A percentile compares a stretch with the other conserved stretches of the same genome.
Conservation (phyloP, 2,888 invertebrate genomes). For the Leucophenga montana region DNA sequence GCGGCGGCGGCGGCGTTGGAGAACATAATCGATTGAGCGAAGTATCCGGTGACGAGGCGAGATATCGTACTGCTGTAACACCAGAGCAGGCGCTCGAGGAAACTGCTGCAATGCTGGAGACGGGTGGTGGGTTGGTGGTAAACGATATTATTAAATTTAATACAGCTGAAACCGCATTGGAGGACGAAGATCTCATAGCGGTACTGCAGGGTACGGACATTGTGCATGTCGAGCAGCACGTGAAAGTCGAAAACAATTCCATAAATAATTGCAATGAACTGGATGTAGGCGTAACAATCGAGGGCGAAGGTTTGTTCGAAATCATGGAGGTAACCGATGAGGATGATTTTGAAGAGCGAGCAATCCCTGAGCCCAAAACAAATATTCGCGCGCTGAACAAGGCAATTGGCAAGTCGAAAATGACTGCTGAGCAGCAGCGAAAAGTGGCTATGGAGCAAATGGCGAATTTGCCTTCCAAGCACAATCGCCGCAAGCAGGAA, state of each 20-base stretch:
- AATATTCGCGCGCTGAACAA: constrained; percentile 25
- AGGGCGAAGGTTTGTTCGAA: constrained; percentile 70
- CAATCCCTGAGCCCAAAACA: not conserved
- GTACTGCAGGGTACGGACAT: constrained; percentile 76
- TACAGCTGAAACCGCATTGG: constrained; percentile 39
- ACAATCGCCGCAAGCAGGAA: constrained; percentile 55
- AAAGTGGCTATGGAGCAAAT: constrained; percentile 71
- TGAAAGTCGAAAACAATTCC: not conserved
- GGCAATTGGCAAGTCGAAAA: constrained; percentile 41
- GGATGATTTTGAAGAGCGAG: constrained; percentile 47
- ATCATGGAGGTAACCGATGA: constrained; percentile 68
- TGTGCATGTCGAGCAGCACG: no score
- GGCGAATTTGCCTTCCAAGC: constrained; percentile 49
- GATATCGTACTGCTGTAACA: not conserved
- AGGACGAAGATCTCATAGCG: constrained; percentile 73
- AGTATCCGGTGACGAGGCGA: not conserved
- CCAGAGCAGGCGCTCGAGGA: constrained; percentile 28
- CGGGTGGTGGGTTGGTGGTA: constrained; percentile 27
- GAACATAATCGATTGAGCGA: no score
- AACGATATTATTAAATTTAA: constrained; percentile 13
- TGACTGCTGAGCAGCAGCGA: constrained; percentile 66
- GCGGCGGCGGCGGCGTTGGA: not conserved
- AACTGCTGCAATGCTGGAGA: constrained; percentile 4
- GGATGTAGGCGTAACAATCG: constrained; percentile 68
- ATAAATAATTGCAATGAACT: constrained; percentile 35